Conservation (phyloP, 2,888 invertebrate species). For the Acheta domesticus region DNA sequence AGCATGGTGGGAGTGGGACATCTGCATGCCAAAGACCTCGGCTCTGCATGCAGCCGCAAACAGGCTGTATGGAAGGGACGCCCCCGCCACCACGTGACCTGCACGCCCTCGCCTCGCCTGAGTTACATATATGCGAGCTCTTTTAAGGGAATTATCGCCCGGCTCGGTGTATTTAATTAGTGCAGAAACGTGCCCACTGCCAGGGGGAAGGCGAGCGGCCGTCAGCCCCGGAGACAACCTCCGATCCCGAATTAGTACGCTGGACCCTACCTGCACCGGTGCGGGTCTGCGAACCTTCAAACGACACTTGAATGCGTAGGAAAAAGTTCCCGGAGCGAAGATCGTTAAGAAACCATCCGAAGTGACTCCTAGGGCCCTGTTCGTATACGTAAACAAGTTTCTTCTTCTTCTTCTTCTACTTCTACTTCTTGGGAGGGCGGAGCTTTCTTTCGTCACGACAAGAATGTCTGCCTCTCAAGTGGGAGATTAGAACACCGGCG, state of each 20-base stretch:
- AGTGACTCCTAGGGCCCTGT: no score
- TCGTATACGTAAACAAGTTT: no score
- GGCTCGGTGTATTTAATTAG: background rate
- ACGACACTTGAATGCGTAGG: no score
- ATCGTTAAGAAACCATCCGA: no score
- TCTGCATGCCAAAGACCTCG: background rate
- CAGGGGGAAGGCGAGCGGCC: background rate
- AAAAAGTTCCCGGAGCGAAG: no score
- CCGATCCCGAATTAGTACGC: no score
- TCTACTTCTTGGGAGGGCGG: no score
- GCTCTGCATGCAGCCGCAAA: background rate
- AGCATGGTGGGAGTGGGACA: constrained; percentile 2
- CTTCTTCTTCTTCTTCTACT: no score
- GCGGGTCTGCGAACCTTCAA: no score
- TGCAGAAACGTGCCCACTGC: no score
- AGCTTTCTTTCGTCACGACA: background rate
- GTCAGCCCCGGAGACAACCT: no score
- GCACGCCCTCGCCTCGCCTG: background rate
- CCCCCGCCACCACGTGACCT: background rate
- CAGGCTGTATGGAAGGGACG: background rate
- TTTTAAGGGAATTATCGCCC: background rate
- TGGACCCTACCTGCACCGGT: no score
- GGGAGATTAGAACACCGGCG: background rate
- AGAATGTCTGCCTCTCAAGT: background rate
- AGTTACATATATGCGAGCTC: background rate